phyloP scores from a whole-genome alignment of 2,113 vertebrate genomes.

The Smithornis capensis region DNA sequence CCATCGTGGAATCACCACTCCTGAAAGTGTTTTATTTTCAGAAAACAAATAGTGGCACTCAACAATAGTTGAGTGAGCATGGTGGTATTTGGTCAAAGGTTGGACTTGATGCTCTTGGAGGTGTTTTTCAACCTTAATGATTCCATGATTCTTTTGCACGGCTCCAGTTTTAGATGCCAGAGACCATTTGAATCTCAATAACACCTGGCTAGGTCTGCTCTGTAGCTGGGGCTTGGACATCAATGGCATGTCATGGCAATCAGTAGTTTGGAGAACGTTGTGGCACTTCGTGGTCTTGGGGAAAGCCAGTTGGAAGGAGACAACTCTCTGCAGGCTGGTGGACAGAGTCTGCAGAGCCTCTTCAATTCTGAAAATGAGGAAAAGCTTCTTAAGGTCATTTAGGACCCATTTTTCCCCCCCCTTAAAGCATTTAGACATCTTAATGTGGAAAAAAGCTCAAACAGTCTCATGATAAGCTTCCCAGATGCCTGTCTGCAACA shows the following conservation, averaged over 20 bases:
- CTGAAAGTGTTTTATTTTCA: background rate
- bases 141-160: background rate
- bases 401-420: background rate
- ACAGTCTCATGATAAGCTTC: background rate
- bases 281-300: accelerated
- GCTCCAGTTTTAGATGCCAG: background rate
- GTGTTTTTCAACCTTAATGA: background rate
- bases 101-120: background rate
- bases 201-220: background rate
- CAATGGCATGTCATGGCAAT: background rate
- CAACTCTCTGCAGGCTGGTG: background rate
- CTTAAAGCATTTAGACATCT: background rate
- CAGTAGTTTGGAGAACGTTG: background rate
- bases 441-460: background rate
- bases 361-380: background rate
- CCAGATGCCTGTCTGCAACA: background rate
- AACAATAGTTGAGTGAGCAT: background rate
- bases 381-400: background rate
- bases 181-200: background rate
- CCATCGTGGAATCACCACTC: background rate
- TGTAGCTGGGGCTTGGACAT: background rate
- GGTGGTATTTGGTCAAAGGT: background rate
- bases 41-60: background rate
- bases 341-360: background rate
- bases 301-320: background rate